Percentiles rank a stretch among this genome's conserved stretches.
These are phyloP conservation scores for Mycalesis mineus DNA, from an alignment of 2,888 invertebrate species.

Conservation along the genomic window DNA sequence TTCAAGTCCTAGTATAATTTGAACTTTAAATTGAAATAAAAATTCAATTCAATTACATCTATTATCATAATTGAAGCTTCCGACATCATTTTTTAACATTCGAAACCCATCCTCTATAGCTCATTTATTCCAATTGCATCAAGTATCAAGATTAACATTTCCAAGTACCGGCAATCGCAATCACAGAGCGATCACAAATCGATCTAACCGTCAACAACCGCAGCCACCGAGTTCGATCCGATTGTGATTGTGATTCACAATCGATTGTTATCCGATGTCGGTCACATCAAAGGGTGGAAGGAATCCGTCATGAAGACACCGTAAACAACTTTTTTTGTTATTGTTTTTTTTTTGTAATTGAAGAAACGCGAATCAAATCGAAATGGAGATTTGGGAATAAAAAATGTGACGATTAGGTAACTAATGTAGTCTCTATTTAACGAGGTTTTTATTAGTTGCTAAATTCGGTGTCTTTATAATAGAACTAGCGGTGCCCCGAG, in stretches of 20 bases:
- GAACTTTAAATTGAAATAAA: too few relatives aligned
- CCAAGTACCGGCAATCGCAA: constrained; percentile 30
- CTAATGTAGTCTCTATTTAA: not conserved
- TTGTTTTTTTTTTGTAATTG: not conserved
- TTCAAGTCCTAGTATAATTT: too few relatives aligned
- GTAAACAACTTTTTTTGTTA: constrained; percentile 12
- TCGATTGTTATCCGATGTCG: constrained; percentile 47
- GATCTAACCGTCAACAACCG: constrained; percentile 53
- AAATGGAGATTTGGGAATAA: not conserved
- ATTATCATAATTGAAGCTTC: too few relatives aligned
- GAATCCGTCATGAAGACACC: constrained; percentile 59
- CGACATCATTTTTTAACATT: too few relatives aligned
- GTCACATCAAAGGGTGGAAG: constrained; percentile 50
- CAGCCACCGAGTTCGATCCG: constrained; percentile 55
- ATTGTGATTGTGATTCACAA: constrained; percentile 57
- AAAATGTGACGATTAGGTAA: not conserved
- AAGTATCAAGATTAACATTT: constrained; percentile 26
- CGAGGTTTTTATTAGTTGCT: too few relatives aligned
- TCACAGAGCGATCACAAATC: constrained; percentile 58
- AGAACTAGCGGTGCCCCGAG: too few relatives aligned
- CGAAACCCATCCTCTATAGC: too few relatives aligned
- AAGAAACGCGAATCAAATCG: not conserved
- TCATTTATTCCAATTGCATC: not conserved
- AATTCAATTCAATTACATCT: too few relatives aligned
- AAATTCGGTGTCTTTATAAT: too few relatives aligned